Percentiles rank a stretch among this genome's conserved stretches.
Conservation (phyloP, 2,888 invertebrate genomes). For the Eumerus sabulonum region DNA sequence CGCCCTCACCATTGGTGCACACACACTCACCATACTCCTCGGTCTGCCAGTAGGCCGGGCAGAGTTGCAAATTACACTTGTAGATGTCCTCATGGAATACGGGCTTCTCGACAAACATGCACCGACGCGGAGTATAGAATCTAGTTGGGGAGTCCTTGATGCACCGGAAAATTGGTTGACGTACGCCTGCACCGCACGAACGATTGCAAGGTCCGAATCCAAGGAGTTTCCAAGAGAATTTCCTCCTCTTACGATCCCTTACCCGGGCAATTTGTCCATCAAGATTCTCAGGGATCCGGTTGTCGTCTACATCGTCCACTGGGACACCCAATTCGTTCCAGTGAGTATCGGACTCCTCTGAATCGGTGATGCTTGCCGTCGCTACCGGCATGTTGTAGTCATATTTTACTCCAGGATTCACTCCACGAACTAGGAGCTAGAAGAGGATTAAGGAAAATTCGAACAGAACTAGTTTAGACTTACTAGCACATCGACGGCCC, state of each 20-base stretch:
- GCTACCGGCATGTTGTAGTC: slow-evolving; percentile 88
- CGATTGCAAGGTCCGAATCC: slow-evolving; percentile 89
- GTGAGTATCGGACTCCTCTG: slow-evolving; percentile 75
- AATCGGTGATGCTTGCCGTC: slow-evolving; percentile 75
- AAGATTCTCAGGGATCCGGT: slow-evolving; percentile 63
- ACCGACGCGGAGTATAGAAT: slow-evolving; percentile 84
- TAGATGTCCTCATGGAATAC: slow-evolving; percentile 81
- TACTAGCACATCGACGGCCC: slow-evolving; percentile 73
- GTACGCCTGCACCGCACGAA: slow-evolving; percentile 84
- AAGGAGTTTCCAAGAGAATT: slow-evolving; percentile 86
- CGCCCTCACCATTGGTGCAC: slow-evolving; percentile 82
- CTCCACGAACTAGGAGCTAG: slow-evolving; percentile 88
- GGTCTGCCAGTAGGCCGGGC: slow-evolving; percentile 89
- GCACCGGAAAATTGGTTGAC: slow-evolving; percentile 79
- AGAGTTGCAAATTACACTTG: slow-evolving; percentile 87
- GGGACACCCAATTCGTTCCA: slow-evolving; percentile 75
- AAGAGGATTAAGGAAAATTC: background rate
- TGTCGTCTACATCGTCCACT: slow-evolving; percentile 73
- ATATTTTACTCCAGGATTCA: slow-evolving; percentile 91
- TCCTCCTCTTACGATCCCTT: slow-evolving; percentile 80
- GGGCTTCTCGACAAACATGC: slow-evolving; percentile 82
- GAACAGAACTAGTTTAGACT: background rate
- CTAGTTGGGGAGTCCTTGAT: slow-evolving; percentile 84
- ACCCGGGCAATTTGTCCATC: slow-evolving; percentile 63
- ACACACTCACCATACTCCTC: slow-evolving; percentile 89